A percentile compares a stretch with the other conserved stretches of the same genome.
Evolutionary conservation across 2,113 vertebrate genomes (phyloP).

Genomic region (Paratilapia polleni): DNA sequence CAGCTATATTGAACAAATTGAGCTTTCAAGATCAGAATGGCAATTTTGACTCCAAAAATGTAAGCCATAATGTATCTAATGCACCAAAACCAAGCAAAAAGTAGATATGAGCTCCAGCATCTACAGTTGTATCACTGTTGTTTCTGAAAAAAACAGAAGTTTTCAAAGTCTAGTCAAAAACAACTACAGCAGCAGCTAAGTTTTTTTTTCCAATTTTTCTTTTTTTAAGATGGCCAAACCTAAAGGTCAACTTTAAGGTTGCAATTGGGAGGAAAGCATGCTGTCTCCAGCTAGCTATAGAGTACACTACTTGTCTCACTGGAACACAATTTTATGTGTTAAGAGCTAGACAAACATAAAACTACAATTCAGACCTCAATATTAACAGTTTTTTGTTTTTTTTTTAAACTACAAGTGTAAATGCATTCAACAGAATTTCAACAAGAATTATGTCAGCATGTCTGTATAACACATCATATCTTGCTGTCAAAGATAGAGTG

Average conservation of each 20-base stretch:
- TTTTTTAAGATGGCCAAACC: background rate
- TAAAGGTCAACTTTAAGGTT: background rate
- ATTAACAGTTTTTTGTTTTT: background rate
- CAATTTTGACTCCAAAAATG: background rate
- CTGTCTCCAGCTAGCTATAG: background rate
- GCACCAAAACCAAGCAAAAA: background rate
- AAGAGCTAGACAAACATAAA: background rate
- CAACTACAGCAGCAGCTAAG: background rate
- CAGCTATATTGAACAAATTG: background rate
- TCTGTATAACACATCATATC: background rate
- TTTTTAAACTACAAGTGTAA: background rate
- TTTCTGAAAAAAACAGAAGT: background rate
- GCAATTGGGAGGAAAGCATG: background rate
- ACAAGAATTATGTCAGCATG: background rate
- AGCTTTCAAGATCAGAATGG: background rate
- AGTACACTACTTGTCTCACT: background rate
- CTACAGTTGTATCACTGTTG: background rate
- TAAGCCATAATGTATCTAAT: background rate
- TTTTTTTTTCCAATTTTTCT: too few relatives aligned
- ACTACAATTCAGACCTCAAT: background rate
- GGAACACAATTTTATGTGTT: background rate
- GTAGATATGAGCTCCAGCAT: background rate
- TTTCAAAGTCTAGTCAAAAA: background rate
- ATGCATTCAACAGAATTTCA: background rate
- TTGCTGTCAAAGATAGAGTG: background rate